Conservation (phyloP, 2,888 invertebrate genomes). For the Tinea pellionella region DNA sequence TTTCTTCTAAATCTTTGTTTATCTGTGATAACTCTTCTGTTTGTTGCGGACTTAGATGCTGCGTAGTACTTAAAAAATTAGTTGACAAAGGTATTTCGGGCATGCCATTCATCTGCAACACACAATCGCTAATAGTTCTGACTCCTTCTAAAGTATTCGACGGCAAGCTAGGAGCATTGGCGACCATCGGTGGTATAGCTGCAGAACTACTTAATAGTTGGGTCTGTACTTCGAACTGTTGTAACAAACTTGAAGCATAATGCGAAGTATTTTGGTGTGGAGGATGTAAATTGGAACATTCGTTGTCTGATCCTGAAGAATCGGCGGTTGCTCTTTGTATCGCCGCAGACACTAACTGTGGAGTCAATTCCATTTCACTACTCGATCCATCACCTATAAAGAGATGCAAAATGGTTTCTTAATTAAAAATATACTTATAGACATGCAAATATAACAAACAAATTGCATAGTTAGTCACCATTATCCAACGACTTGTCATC, state of each 20-base stretch:
- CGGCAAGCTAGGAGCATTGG: conserved; percentile 32
- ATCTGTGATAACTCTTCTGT: conserved; percentile 61
- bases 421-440: not conserved
- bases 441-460: not conserved
- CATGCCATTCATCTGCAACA: conserved; percentile 48
- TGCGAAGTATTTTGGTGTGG: conserved; percentile 69
- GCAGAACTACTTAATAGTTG: conserved; percentile 72
- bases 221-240: conserved; percentile 85
- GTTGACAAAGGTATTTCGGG: conserved; percentile 50
- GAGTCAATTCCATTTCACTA: conserved; percentile 81
- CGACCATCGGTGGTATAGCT: conserved; percentile 40
- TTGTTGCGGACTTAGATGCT: conserved; percentile 59
- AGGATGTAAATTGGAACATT: conserved; percentile 64
- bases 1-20: conserved; percentile 62
- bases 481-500: conserved; percentile 65
- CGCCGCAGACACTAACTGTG: conserved; percentile 79
- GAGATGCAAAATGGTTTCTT: conserved; percentile 7
- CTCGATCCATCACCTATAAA: conserved; percentile 72
- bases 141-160: conserved; percentile 36
- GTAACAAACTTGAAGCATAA: conserved; percentile 79
- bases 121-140: conserved; percentile 46
- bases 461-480: conserved; percentile 30
- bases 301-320: conserved; percentile 80
- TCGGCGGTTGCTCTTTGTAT: conserved; percentile 77
- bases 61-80: conserved; percentile 42